phyloP scores from a whole-genome alignment of 2,888 invertebrate genomes.

The Chymomyza fuscimana region DNA sequence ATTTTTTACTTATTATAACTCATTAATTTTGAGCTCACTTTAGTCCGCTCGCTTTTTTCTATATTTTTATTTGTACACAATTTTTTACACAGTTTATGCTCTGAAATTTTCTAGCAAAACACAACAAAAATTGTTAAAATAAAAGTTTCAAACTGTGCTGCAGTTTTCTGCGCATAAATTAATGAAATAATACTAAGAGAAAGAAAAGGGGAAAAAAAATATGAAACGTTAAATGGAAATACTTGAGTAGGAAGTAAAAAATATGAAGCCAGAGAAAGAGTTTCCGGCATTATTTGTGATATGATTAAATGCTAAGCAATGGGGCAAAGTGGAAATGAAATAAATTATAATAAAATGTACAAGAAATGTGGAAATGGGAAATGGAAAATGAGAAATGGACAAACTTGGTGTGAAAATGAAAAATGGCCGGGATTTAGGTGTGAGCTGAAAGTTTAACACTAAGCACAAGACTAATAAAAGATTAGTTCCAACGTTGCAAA shows the following conservation, averaged over 20 bases:
- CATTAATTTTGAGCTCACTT: conserved; percentile 44
- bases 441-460: background rate
- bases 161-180: conserved; percentile 64
- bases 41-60: conserved; percentile 20
- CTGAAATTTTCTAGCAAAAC: conserved; percentile 41
- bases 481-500: no score
- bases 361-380: background rate
- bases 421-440: background rate
- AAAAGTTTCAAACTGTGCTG: conserved; percentile 70
- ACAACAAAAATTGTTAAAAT: conserved; percentile 25
- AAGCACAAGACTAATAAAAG: background rate
- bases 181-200: conserved; percentile 45
- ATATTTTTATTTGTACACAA: conserved; percentile 32
- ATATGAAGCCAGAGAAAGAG: conserved; percentile 27
- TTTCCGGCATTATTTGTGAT: conserved; percentile 20
- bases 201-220: background rate
- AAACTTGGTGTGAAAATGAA: background rate
- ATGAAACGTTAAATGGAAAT: conserved; percentile 9
- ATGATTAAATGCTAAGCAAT: conserved; percentile 34
- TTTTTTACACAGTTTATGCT: conserved; percentile 47
- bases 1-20: conserved; percentile 32
- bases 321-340: conserved; percentile 21
- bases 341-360: conserved; percentile 6
- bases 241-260: background rate
- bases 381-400: background rate